phyloP scores from a whole-genome alignment of 1,140 invertebrate species.

The Calliopsis andreniformis region DNA sequence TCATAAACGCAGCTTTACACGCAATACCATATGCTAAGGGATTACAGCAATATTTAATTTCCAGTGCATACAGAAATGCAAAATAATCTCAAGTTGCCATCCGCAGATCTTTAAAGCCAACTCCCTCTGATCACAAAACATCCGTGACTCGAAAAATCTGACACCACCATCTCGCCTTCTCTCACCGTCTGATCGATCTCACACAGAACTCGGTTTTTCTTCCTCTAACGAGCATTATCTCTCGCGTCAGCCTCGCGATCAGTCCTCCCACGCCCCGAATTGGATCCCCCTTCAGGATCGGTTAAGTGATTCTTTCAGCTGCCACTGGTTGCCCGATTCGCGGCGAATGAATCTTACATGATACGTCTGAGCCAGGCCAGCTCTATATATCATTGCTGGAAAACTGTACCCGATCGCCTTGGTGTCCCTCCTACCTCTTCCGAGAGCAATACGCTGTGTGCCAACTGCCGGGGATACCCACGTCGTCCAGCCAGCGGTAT shows the following conservation, averaged over 20 bases:
- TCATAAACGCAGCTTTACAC: too few relatives aligned
- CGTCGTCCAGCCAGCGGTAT: slow-evolving; percentile 49
- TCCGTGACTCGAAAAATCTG: too few relatives aligned
- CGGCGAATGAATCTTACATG: slow-evolving; percentile 58
- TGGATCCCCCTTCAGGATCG: slow-evolving; percentile 11
- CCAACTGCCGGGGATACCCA: slow-evolving; percentile 34
- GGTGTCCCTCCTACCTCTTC: not conserved
- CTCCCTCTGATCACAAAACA: too few relatives aligned
- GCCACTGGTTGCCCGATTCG: not conserved
- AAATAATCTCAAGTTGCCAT: too few relatives aligned
- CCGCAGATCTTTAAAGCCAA: too few relatives aligned
- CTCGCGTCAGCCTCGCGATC: not conserved
- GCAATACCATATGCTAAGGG: too few relatives aligned
- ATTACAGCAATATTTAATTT: too few relatives aligned
- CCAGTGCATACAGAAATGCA: too few relatives aligned
- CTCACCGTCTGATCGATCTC: too few relatives aligned
- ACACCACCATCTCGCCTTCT: too few relatives aligned
- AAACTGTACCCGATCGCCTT: slow-evolving; percentile 22
- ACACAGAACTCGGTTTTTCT: too few relatives aligned
- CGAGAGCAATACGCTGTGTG: slow-evolving; percentile 22
- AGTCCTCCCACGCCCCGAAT: not conserved
- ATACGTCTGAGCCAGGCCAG: slow-evolving; percentile 34
- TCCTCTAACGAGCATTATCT: too few relatives aligned
- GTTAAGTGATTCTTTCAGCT: slow-evolving; percentile 47
- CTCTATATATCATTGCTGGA: slow-evolving; percentile 51